Evolutionary conservation across 2,113 vertebrate genomes (phyloP).

Genomic region (Psittacus erithacus): DNA sequence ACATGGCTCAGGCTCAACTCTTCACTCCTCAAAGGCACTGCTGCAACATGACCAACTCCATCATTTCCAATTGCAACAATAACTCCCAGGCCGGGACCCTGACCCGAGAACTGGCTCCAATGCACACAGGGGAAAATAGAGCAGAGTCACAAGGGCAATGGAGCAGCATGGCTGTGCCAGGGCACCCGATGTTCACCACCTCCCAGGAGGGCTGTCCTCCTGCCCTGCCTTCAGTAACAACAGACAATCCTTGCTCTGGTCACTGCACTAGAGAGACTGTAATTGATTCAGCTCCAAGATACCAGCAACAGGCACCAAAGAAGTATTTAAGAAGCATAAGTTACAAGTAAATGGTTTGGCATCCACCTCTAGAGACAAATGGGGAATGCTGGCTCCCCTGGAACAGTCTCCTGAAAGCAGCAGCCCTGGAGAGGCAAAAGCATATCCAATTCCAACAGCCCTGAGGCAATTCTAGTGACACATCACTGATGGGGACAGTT

Average conservation of each 20-base stretch:
- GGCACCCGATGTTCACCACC: neutral
- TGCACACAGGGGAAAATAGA: neutral
- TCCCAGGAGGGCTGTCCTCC: slow-evolving; percentile 12
- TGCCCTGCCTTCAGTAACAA: neutral
- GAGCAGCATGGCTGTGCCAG: neutral
- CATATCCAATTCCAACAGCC: neutral
- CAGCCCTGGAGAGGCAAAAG: neutral
- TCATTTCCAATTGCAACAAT: neutral
- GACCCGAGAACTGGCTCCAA: slow-evolving; percentile 31
- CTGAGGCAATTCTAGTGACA: slow-evolving; percentile 1
- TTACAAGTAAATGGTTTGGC: neutral
- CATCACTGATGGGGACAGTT: neutral
- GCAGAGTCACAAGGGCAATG: neutral
- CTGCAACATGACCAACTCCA: neutral
- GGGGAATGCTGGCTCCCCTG: neutral
- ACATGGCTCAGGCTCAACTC: slow-evolving; percentile 15
- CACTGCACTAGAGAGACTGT: neutral
- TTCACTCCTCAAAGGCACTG: slow-evolving; percentile 34
- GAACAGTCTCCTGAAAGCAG: neutral
- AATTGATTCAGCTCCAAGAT: neutral
- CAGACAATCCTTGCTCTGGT: neutral
- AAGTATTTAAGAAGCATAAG: neutral
- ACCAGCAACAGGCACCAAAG: neutral
- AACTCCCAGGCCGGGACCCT: neutral
- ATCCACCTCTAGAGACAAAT: neutral